phyloP scores from a whole-genome alignment of 2,888 invertebrate species.

The Nephrotoma guestfalica region DNA sequence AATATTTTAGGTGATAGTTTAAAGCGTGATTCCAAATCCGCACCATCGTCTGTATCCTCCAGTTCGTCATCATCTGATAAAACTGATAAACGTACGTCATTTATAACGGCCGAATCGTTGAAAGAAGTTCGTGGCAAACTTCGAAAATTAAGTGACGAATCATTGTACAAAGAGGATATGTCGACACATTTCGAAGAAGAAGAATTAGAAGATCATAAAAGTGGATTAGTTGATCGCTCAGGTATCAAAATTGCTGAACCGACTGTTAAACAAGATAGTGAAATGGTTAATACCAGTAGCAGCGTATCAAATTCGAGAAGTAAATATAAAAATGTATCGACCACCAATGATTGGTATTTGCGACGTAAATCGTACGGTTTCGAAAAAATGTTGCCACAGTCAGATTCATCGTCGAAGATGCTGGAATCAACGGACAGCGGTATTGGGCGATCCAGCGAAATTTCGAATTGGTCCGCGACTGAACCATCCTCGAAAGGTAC shows the following conservation, averaged over 20 bases:
- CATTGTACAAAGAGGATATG: constrained; percentile 32
- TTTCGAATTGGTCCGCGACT: constrained; percentile 35
- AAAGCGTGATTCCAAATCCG: constrained; percentile 6
- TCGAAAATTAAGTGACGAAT: constrained; percentile 36
- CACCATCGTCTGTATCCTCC: background rate
- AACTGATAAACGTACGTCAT: constrained; percentile 18
- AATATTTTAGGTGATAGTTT: constrained; percentile 28
- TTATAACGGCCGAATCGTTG: constrained; percentile 43
- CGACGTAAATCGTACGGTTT: constrained; percentile 67
- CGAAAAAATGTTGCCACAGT: constrained; percentile 37
- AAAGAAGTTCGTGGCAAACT: constrained; percentile 43
- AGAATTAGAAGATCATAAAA: background rate
- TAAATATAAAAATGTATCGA: background rate
- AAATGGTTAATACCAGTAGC: background rate
- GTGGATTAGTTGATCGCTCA: background rate
- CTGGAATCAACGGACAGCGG: constrained; percentile 70
- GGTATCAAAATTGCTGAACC: background rate
- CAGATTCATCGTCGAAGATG: constrained; percentile 28
- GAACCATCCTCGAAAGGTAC: constrained; percentile 19
- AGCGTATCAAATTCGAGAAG: constrained; percentile 16
- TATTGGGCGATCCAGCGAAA: constrained; percentile 55
- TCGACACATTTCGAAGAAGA: constrained; percentile 13
- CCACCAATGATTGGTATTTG: constrained; percentile 47
- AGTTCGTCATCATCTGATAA: constrained; percentile 6
- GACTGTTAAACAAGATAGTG: background rate